Conservation (phyloP, 2,888 invertebrate genomes). For the Peribatodes rhomboidaria region DNA sequence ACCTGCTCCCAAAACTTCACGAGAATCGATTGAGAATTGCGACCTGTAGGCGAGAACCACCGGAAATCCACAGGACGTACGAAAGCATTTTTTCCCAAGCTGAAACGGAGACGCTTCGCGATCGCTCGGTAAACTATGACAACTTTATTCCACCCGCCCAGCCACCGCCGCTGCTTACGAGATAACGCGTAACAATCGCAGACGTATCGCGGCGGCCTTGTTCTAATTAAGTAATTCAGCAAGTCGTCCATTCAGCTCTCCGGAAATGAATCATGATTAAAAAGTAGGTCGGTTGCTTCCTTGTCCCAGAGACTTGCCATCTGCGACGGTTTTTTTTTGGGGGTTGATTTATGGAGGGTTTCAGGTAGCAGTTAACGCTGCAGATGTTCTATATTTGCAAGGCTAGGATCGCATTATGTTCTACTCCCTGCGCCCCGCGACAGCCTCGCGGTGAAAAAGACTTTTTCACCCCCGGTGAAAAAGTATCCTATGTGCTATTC, state of each 20-base stretch:
- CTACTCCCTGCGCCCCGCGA: background rate
- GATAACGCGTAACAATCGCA: constrained; percentile 9
- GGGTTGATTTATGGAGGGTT: constrained; percentile 4
- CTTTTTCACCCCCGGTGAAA: no score
- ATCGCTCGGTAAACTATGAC: no score
- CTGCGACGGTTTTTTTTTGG: background rate
- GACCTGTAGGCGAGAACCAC: no score
- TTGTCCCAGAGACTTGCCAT: constrained; percentile 13
- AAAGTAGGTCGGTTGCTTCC: constrained; percentile 29
- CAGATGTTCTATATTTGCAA: constrained; percentile 2
- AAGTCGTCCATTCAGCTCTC: constrained; percentile 22
- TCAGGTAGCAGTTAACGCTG: background rate
- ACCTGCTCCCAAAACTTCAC: no score
- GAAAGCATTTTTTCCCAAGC: no score
- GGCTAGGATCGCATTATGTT: background rate
- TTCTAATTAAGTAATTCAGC: constrained; percentile 33
- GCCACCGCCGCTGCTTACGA: background rate
- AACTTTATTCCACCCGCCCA: background rate
- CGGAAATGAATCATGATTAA: constrained; percentile 33
- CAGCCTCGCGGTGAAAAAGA: no score
- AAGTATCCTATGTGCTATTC: no score
- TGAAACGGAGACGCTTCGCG: no score
- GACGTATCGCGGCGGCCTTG: constrained; percentile 27
- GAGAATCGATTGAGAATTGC: no score
- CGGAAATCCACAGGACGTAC: no score